Evolutionary conservation across 92 coral and sea anemone genomes (phyloP).

Genomic region (Parazoanthus darwini): DNA sequence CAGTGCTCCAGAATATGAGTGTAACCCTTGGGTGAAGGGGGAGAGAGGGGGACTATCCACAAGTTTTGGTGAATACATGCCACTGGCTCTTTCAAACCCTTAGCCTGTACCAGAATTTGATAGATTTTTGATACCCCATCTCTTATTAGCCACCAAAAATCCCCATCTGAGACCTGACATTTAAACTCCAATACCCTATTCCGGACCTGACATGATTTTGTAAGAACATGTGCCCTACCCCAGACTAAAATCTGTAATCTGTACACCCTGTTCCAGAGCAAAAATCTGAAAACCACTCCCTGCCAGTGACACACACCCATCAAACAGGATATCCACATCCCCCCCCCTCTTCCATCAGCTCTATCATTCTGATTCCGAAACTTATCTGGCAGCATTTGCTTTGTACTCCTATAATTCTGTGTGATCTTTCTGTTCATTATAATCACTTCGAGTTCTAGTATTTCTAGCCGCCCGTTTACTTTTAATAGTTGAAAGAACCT

Average conservation of each 20-base stretch:
- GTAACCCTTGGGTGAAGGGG: too few species aligned
- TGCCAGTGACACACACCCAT: not conserved
- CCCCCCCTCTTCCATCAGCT: too few species aligned
- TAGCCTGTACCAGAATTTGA: too few species aligned
- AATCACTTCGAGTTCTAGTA: conserved; percentile 71
- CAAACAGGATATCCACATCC: not conserved
- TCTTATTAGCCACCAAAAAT: too few species aligned
- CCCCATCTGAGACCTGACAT: too few species aligned
- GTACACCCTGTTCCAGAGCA: not conserved
- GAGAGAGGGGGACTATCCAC: too few species aligned
- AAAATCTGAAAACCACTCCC: not conserved
- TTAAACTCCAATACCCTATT: too few species aligned
- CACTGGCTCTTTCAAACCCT: too few species aligned
- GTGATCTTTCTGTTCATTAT: conserved; percentile 53
- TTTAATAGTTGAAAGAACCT: conserved; percentile 85
- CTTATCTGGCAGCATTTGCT: not conserved
- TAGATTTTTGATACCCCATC: too few species aligned
- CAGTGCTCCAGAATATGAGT: too few species aligned
- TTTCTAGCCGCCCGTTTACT: conserved; percentile 74
- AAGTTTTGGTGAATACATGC: too few species aligned
- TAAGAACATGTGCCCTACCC: not conserved
- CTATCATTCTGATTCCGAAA: not conserved
- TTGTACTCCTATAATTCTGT: conserved; percentile 53
- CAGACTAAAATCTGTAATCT: not conserved
- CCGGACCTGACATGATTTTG: too few species aligned